Percentiles rank a stretch among this genome's conserved stretches.
phyloP scores from a whole-genome alignment of 2,797 vertebrate genomes.

The Pantherophis alleghaniensis region DNA sequence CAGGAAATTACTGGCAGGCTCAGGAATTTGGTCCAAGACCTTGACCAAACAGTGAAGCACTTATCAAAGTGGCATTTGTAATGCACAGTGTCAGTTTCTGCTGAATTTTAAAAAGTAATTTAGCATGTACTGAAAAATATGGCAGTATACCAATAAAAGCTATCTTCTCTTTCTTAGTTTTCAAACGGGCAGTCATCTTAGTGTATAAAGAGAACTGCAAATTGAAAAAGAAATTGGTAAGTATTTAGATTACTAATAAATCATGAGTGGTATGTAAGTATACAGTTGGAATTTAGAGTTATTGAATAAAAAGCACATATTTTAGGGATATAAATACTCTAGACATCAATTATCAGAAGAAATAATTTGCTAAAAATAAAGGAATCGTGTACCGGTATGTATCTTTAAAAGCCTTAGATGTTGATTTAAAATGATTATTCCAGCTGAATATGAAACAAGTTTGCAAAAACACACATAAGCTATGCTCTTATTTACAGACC shows the following conservation, averaged over 20 bases:
- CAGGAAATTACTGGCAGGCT: background rate
- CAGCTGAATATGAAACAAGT: background rate
- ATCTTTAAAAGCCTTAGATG: background rate
- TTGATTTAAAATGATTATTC: background rate
- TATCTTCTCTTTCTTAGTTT: slow-evolving; percentile 79
- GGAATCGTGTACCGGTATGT: too few relatives aligned
- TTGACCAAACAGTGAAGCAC: background rate
- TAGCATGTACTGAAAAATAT: background rate
- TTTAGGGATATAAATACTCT: background rate
- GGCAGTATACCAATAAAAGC: slow-evolving; percentile 13
- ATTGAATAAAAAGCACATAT: background rate
- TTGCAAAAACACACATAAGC: too few relatives aligned
- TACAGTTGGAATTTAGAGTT: background rate
- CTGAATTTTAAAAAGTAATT: background rate
- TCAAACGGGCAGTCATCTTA: slow-evolving; percentile 95
- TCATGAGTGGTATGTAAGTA: background rate
- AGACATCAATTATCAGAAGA: slow-evolving; percentile 2
- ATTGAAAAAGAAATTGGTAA: slow-evolving; percentile 94
- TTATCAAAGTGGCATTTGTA: background rate
- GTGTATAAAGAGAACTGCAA: slow-evolving; percentile 95
- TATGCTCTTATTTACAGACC: background rate
- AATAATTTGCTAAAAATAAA: background rate
- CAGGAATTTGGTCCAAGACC: background rate
- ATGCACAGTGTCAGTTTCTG: background rate
- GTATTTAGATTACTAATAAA: slow-evolving; percentile 40